Percentiles rank a stretch among this genome's conserved stretches.
Conservation (phyloP, 2,113 vertebrate genomes). For the Edolisoma coerulescens region DNA sequence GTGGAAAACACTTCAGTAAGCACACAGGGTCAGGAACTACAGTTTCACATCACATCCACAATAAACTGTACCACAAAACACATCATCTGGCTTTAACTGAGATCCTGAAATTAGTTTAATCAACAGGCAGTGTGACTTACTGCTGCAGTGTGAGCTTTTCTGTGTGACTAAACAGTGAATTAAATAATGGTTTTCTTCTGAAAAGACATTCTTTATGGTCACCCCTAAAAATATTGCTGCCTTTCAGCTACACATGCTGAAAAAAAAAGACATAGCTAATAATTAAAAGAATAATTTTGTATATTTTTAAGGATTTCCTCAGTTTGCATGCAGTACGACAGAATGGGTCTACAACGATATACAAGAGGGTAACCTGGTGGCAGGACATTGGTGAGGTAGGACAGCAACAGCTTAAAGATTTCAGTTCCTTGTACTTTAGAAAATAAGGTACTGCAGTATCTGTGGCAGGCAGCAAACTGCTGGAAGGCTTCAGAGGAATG, state of each 20-base stretch:
- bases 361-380: not conserved
- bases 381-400: not conserved
- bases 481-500: not conserved
- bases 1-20: not conserved
- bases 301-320: not conserved
- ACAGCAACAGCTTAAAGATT: not conserved
- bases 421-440: not conserved
- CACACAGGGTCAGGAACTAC: not conserved
- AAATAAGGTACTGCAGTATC: not conserved
- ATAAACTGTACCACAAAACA: not conserved
- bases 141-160: not conserved
- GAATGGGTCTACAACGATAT: not conserved
- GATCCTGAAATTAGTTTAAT: not conserved
- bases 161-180: not conserved
- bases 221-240: not conserved
- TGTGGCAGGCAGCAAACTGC: not conserved
- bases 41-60: not conserved
- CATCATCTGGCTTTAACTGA: not conserved
- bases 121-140: not conserved
- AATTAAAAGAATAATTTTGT: not conserved
- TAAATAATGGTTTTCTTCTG: not conserved
- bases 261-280: not conserved
- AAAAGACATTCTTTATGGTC: not conserved
- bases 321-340: not conserved
- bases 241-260: not conserved